Evolutionary conservation across 2,888 invertebrate species (phyloP).

Genomic region (Drosophila falleni): DNA sequence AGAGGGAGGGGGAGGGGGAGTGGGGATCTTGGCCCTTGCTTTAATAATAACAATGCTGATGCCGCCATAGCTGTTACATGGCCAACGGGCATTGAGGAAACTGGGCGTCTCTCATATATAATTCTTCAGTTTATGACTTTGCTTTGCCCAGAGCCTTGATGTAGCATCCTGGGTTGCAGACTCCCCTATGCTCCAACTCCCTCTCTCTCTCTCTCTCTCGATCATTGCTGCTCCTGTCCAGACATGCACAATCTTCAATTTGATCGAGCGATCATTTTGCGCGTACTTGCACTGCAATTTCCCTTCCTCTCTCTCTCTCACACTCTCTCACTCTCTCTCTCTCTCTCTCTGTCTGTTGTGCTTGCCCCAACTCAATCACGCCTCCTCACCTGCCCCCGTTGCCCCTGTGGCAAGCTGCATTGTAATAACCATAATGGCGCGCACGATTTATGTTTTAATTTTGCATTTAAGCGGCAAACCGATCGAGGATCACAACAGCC

Average conservation of each 20-base stretch:
- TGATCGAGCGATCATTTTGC: constrained; percentile 77
- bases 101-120: constrained; percentile 46
- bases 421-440: constrained; percentile 84
- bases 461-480: constrained; percentile 75
- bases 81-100: constrained; percentile 41
- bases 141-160: constrained; percentile 50
- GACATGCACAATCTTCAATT: constrained; percentile 61
- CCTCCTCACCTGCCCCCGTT: constrained; percentile 25
- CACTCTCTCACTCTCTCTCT: not conserved
- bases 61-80: constrained; percentile 78
- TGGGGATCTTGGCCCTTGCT: constrained; percentile 36
- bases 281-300: constrained; percentile 60
- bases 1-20: not conserved
- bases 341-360: constrained; percentile 23
- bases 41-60: constrained; percentile 69
- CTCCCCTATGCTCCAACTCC: not conserved
- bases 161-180: constrained; percentile 17
- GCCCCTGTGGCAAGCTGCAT: constrained; percentile 61
- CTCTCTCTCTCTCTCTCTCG: not conserved
- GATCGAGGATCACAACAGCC: constrained; percentile 1
- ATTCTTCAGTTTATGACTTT: constrained; percentile 69
- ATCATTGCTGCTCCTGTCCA: constrained; percentile 18
- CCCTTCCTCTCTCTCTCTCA: not conserved
- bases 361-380: constrained; percentile 70
- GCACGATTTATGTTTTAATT: constrained; percentile 84